These are phyloP conservation scores for Larimichthys polyactis DNA, from an alignment of 2,113 vertebrate species.

Conservation along the genomic window DNA sequence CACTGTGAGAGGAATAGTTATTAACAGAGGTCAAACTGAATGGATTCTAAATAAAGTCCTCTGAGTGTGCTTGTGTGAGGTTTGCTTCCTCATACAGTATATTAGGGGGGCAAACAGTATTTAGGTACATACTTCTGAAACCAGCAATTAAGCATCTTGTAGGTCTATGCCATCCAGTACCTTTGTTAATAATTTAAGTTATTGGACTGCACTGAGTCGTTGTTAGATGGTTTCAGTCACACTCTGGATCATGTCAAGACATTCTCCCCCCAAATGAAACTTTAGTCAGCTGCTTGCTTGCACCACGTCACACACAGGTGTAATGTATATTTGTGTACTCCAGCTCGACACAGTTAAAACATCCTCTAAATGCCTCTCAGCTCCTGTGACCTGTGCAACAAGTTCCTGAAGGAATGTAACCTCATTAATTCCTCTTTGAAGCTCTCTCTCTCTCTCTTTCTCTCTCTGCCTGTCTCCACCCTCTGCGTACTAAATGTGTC, in stretches of 20 bases:
- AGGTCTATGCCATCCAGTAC: too few species aligned
- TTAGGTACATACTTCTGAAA: too few species aligned
- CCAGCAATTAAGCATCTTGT: too few species aligned
- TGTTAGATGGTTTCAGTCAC: not conserved
- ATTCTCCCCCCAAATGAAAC: not conserved
- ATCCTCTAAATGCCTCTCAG: slow-evolving; percentile 29
- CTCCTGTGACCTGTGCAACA: slow-evolving; percentile 62
- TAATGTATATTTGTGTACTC: slow-evolving; percentile 14
- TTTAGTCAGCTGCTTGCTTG: not conserved
- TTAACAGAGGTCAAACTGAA: too few species aligned
- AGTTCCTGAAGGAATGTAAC: slow-evolving; percentile 70
- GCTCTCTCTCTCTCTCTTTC: slow-evolving; percentile 11
- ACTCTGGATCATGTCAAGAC: not conserved
- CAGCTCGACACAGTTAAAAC: slow-evolving; percentile 2
- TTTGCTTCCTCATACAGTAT: too few species aligned
- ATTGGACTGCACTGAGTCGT: too few species aligned
- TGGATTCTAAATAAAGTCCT: too few species aligned
- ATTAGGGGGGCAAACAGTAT: too few species aligned
- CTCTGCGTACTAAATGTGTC: slow-evolving; percentile 61
- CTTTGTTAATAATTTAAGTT: too few species aligned
- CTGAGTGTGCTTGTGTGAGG: too few species aligned
- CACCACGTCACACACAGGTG: not conserved
- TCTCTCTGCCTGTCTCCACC: slow-evolving; percentile 40
- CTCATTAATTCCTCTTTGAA: slow-evolving; percentile 66
- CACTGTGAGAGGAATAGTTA: too few species aligned